These are phyloP conservation scores for Pachydiplax longipennis DNA, from an alignment of 2,888 invertebrate genomes.

Conservation along the genomic window DNA sequence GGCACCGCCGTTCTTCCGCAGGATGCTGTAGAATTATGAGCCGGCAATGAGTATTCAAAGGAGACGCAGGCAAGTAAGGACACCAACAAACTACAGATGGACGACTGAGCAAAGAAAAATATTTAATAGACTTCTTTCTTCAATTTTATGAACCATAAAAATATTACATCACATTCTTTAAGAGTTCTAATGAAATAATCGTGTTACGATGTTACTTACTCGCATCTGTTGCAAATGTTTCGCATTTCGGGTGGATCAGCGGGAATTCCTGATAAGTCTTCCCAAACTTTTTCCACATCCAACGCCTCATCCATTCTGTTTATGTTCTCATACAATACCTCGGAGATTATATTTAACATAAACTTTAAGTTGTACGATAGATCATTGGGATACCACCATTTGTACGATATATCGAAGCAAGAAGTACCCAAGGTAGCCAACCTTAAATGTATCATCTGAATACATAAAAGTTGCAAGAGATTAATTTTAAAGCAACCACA, in stretches of 20 bases:
- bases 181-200: background rate
- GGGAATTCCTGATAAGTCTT: conserved; percentile 75
- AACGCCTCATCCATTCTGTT: background rate
- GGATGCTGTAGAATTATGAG: conserved; percentile 90
- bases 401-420: no score
- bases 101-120: conserved; percentile 66
- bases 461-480: no score
- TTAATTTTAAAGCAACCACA: no score
- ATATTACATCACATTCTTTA: background rate
- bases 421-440: no score
- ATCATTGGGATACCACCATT: no score
- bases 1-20: conserved; percentile 87
- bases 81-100: conserved; percentile 93
- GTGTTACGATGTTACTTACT: conserved; percentile 64
- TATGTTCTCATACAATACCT: background rate
- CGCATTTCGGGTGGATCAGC: conserved; percentile 80
- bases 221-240: conserved; percentile 74
- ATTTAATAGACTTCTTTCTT: conserved; percentile 18
- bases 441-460: no score
- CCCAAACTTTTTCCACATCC: conserved; percentile 63
- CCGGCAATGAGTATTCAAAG: conserved; percentile 72
- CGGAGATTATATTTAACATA: background rate
- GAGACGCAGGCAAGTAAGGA: conserved; percentile 76
- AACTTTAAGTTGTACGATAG: no score
- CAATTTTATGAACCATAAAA: conserved; percentile 5